These are phyloP conservation scores for Delphinapterus leucas DNA, from an alignment of 2,113 vertebrate species.

Conservation along the genomic window DNA sequence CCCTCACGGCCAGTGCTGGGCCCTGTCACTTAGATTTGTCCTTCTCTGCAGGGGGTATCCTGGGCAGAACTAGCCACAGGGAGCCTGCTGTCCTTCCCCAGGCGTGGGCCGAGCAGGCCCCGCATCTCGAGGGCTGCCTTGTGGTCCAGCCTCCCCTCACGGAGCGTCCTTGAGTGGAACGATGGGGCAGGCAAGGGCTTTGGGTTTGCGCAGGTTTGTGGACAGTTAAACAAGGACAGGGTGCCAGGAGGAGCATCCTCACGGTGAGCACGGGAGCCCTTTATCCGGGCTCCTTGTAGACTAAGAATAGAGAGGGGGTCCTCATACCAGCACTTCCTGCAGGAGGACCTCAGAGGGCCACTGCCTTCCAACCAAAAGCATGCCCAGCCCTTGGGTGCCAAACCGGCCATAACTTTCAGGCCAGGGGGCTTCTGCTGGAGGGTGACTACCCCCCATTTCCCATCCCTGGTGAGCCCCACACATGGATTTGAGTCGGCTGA, in stretches of 20 bases:
- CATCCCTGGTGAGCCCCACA: neutral
- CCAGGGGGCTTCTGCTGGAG: accelerated
- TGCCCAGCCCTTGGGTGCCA: neutral
- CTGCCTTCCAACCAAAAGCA: neutral
- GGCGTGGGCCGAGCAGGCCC: accelerated
- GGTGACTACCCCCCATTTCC: neutral
- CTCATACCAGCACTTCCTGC: neutral
- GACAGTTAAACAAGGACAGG: neutral
- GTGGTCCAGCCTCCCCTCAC: accelerated
- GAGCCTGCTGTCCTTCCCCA: neutral
- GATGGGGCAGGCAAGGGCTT: neutral
- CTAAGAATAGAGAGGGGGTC: neutral
- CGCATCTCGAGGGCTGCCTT: neutral
- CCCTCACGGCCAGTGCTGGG: accelerated
- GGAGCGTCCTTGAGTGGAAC: neutral
- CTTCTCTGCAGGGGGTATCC: accelerated
- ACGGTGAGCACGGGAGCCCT: accelerated
- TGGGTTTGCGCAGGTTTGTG: neutral
- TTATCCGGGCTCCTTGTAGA: accelerated
- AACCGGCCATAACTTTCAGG: accelerated
- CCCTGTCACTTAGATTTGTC: neutral
- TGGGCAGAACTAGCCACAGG: neutral
- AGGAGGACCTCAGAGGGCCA: neutral
- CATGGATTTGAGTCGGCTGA: accelerated
- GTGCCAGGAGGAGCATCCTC: neutral